Conservation (phyloP, 64 coral and sea anemone genomes). For the Trachythela sp. region DNA sequence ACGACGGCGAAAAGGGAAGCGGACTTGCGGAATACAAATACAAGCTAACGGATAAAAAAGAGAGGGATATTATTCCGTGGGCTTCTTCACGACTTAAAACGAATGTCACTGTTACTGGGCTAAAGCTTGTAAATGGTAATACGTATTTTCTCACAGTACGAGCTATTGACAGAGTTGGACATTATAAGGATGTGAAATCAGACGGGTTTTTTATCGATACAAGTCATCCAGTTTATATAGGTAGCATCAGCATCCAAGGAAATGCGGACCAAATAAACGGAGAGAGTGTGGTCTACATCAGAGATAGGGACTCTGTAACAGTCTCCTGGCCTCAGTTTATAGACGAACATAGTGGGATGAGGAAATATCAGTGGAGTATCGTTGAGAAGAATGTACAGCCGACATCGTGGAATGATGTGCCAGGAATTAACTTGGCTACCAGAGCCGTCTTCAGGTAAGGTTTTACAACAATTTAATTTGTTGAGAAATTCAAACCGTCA, state of each 20-base stretch:
- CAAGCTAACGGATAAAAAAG: slow-evolving; percentile 51
- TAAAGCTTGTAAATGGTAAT: slow-evolving; percentile 15
- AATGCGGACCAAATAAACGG: neutral
- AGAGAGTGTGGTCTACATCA: neutral
- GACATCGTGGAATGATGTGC: neutral
- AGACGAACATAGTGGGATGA: neutral
- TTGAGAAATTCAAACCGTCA: no score
- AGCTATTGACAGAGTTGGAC: slow-evolving; percentile 54
- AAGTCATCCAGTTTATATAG: slow-evolving; percentile 57
- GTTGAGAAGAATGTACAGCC: neutral
- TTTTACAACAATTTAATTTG: no score
- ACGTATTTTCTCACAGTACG: slow-evolving; percentile 57
- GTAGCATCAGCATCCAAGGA: neutral
- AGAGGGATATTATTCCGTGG: slow-evolving; percentile 52
- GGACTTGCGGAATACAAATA: slow-evolving; percentile 75
- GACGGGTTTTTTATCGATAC: slow-evolving; percentile 58
- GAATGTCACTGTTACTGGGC: neutral
- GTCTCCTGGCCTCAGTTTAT: slow-evolving; percentile 10
- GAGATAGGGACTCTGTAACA: neutral
- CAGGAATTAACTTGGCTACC: neutral
- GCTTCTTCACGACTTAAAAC: slow-evolving; percentile 56
- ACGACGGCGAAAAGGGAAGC: slow-evolving; percentile 71
- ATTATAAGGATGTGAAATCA: slow-evolving; percentile 12
- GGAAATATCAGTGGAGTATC: slow-evolving; percentile 8
- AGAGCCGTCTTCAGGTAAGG: neutral